Percentiles rank a stretch among this genome's conserved stretches.
Evolutionary conservation across 2,888 invertebrate genomes (phyloP).

Genomic region (Tolmerus cingulatus): DNA sequence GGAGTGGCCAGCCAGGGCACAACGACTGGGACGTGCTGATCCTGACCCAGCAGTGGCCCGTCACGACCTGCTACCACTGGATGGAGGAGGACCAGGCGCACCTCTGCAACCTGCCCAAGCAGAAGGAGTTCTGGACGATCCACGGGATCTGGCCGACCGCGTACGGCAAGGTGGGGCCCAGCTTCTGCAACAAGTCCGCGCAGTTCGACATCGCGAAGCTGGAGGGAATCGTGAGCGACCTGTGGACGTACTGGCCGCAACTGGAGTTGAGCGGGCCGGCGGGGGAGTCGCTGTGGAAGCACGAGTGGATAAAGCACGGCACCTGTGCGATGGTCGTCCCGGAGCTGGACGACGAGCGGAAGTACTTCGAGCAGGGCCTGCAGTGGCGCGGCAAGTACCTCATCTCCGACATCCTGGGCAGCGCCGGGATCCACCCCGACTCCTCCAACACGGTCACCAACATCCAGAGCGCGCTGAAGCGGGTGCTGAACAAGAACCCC

Average conservation of each 20-base stretch:
- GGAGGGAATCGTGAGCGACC: conserved; percentile 66
- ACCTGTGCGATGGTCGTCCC: conserved; percentile 74
- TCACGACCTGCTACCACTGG: conserved; percentile 76
- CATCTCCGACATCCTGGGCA: conserved; percentile 68
- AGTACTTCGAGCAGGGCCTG: conserved; percentile 75
- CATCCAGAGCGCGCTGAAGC: conserved; percentile 67
- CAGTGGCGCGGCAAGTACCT: conserved; percentile 69
- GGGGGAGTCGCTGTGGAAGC: conserved; percentile 73
- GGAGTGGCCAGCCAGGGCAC: conserved; percentile 47
- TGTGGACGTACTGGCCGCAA: conserved; percentile 76
- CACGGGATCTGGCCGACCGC: conserved; percentile 88
- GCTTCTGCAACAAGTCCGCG: conserved; percentile 74
- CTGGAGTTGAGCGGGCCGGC: conserved; percentile 65
- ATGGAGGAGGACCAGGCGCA: conserved; percentile 68
- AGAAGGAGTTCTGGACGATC: conserved; percentile 75
- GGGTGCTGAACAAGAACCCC: conserved; percentile 68
- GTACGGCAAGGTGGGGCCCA: conserved; percentile 72
- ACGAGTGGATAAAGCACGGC: conserved; percentile 86
- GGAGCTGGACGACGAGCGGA: conserved; percentile 68
- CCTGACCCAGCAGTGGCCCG: conserved; percentile 84
- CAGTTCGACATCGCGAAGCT: conserved; percentile 72
- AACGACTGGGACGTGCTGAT: conserved; percentile 77
- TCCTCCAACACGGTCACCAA: conserved; percentile 64
- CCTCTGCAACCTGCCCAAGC: conserved; percentile 71
- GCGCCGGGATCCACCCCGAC: conserved; percentile 68